Base-by-base conservation (phyloP, 2,797 vertebrate genomes). In the Gobionotothen gibberifrons region DNA sequence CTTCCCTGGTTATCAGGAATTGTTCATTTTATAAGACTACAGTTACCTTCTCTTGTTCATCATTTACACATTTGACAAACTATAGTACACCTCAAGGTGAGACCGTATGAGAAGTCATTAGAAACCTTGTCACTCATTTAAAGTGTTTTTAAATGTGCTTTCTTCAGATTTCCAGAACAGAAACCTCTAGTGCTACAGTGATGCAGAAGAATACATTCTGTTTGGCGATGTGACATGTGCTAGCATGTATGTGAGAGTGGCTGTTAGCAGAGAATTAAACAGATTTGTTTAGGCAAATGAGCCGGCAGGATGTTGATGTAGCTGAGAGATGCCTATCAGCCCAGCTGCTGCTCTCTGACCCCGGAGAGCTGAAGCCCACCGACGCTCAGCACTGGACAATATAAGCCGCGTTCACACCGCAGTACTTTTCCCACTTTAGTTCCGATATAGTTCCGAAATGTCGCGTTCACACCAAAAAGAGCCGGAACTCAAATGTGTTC, bases 231-330 rank as follows among this genome's bases (percentile, higher is more conserved):
- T 44, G 58, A 63, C 59, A 17, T 55, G 54, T 16, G 21, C 9
- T 7, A 43, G 63, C 66, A 57, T 19, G 48, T 22, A 13, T 14
- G 51, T 51, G 3, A 0, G 29, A 32, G 43, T 57, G 66, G 62
- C 13, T 6, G 8, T 44, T 56, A 70, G 59, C 46, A 47, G 66
- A 56, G 29, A 54, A 70, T 68, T 75, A 40, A 71, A 75, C 64
- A 69, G 75, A 87, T 91, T 87, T 90, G 83, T 85, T 87, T 85
- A 85, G 73, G 77, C 80, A 87, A 89, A 91, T 90, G 81, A 88
- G 81, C 66, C 73, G 49, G 74, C 81, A 91, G 82, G 78, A 80
- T 84, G 74, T 77, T 77, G 74, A 78, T 79, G 85, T 70, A 84
- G 74, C 79, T 67, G 82, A 87, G 83, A 86, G 86, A 89, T 91